Conservation (phyloP, 2,888 invertebrate genomes). For the Lydus trimaculatus region DNA sequence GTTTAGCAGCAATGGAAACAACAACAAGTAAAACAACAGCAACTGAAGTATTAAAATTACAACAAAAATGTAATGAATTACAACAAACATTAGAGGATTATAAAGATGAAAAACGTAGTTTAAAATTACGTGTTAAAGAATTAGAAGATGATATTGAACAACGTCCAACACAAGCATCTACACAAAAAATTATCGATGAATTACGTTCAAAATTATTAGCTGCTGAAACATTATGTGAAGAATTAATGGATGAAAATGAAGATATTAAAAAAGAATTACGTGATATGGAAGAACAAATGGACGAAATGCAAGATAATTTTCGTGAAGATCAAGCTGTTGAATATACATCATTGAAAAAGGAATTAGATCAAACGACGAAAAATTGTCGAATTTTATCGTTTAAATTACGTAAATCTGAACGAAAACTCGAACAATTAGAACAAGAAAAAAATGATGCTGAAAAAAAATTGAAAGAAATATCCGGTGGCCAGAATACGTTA, state of each 20-base stretch:
- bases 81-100: slow-evolving; percentile 82
- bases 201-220: slow-evolving; percentile 84
- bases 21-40: slow-evolving; percentile 78
- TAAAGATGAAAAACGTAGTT: slow-evolving; percentile 79
- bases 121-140: slow-evolving; percentile 75
- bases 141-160: slow-evolving; percentile 73
- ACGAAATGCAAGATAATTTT: slow-evolving; percentile 98
- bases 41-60: slow-evolving; percentile 76
- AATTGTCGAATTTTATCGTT: slow-evolving; percentile 98
- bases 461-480: slow-evolving; percentile 68
- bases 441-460: slow-evolving; percentile 81
- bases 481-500: slow-evolving; percentile 68
- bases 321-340: slow-evolving; percentile 98
- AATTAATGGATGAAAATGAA: slow-evolving; percentile 95
- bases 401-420: slow-evolving; percentile 95
- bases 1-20: slow-evolving; percentile 81
- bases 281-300: slow-evolving; percentile 96
- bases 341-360: slow-evolving; percentile 91
- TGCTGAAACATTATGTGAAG: slow-evolving; percentile 91
- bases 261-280: slow-evolving; percentile 91
- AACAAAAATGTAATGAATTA: slow-evolving; percentile 86
- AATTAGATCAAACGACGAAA: slow-evolving; percentile 95
- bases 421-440: slow-evolving; percentile 86
- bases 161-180: slow-evolving; percentile 65
- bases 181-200: slow-evolving; percentile 72